Evolutionary conservation across 2,113 vertebrate species (phyloP), one percentile per base, ranked within the genome.

Genomic region (Synchiropus splendidus): DNA sequence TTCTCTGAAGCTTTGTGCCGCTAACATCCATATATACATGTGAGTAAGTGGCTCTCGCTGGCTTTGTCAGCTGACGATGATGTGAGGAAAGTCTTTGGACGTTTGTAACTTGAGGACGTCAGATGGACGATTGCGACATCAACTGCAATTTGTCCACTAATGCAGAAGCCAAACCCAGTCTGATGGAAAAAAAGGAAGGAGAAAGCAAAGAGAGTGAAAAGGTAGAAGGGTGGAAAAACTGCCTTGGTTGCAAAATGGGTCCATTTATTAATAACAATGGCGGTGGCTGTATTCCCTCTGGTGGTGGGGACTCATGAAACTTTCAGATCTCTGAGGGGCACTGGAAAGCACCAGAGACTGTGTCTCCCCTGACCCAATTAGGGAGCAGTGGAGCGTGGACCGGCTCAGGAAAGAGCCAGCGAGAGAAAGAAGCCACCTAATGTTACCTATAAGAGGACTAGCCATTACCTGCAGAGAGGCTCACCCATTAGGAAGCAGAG

Each of bases 261-360:
- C 78, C 80, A 85, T 85, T 82, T 83, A 85, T 83, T 85, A 85
- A 86, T 84, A 84, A 85, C 81, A 85, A 83, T 82, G 79, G 76
- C 67, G 67, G 64, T 72, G 75, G 75, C 69, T 75, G 72, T 84
- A 82, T 81, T 83, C 81, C 80, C 85, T 49, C 48, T 57, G 67
- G 77, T 75, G 70, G 50, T 57, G 45, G 67, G 72, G 70, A 78
- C 82, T 86, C 85, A 85, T 86, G 81, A 85, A 86, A 86, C 74
- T 86, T 86, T 85, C 74, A 86, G 78, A 79, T 85, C 85, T 85
- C 85, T 34, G 58, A 83, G 80, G 85, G 76, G 77, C 68, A 51
- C 60, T 74, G 71, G 79, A 72, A 85, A 80, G 74, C 83, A 81
- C 72, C 60, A 74, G 79, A 84, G 83, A 83, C 81, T 81, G 62